phyloP scores from a whole-genome alignment of 2,113 vertebrate genomes.

The Gavialis gangeticus region DNA sequence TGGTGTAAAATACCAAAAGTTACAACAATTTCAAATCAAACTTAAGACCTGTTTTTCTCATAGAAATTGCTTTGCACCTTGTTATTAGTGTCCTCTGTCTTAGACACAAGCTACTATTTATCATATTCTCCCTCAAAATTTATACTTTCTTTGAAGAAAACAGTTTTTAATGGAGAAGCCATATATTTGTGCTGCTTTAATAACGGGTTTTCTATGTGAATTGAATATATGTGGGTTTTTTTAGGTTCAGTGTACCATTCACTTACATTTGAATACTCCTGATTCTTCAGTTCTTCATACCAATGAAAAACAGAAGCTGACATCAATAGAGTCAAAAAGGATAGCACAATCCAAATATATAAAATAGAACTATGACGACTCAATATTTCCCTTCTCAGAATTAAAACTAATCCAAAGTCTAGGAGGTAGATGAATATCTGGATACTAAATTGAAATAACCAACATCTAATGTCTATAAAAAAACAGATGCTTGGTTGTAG shows the following conservation, averaged over 20 bases:
- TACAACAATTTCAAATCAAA: neutral
- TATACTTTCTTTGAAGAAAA: neutral
- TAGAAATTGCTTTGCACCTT: neutral
- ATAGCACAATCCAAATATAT: neutral
- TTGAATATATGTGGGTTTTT: neutral
- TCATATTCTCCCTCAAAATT: neutral
- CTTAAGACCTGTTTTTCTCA: neutral
- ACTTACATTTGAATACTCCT: neutral
- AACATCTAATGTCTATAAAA: neutral
- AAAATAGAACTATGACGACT: neutral
- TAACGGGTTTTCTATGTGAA: neutral
- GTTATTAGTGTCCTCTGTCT: neutral
- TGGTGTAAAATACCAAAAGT: neutral
- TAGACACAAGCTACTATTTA: neutral
- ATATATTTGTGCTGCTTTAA: neutral
- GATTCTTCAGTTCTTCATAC: neutral
- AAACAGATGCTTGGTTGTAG: neutral
- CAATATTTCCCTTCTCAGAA: neutral
- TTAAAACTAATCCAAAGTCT: neutral
- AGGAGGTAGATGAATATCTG: neutral
- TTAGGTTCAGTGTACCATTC: neutral
- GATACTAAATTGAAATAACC: neutral
- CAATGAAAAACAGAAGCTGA: neutral
- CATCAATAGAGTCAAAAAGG: neutral
- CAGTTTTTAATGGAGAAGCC: neutral